phyloP scores from a whole-genome alignment of 2,888 invertebrate genomes.

The Drosophila birchii region DNA sequence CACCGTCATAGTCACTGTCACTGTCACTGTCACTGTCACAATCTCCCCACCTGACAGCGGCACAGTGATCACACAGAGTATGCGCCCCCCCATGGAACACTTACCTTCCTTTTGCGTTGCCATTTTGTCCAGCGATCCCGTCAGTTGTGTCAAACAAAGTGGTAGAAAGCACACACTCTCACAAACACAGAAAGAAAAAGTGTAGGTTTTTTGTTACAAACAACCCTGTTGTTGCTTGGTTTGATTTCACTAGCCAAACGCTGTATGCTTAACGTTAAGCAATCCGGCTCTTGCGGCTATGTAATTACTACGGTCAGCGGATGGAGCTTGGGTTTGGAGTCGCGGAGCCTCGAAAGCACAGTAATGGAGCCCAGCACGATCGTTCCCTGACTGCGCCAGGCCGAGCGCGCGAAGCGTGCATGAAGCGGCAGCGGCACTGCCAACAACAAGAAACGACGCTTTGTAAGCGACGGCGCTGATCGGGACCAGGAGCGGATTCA shows the following conservation, averaged over 20 bases:
- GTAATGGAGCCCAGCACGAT: constrained; percentile 70
- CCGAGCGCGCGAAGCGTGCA: constrained; percentile 52
- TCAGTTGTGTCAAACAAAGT: neutral
- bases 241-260: constrained; percentile 13
- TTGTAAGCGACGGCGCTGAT: constrained; percentile 37
- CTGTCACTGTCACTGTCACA: constrained; percentile 2
- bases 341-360: constrained; percentile 42
- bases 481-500: constrained; percentile 30
- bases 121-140: constrained; percentile 25
- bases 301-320: constrained; percentile 16
- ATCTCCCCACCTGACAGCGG: constrained; percentile 26
- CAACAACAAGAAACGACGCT: constrained; percentile 43
- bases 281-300: constrained; percentile 3
- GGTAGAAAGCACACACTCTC: neutral
- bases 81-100: neutral
- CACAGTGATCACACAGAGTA: constrained; percentile 30
- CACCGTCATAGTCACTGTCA: neutral
- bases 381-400: constrained; percentile 61
- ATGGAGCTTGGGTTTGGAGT: constrained; percentile 16
- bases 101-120: constrained; percentile 41
- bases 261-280: neutral
- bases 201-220: neutral
- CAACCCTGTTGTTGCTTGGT: constrained; percentile 6
- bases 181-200: neutral
- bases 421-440: constrained; percentile 51